phyloP scores from a whole-genome alignment of 2,113 vertebrate genomes.

The Carollia perspicillata region DNA sequence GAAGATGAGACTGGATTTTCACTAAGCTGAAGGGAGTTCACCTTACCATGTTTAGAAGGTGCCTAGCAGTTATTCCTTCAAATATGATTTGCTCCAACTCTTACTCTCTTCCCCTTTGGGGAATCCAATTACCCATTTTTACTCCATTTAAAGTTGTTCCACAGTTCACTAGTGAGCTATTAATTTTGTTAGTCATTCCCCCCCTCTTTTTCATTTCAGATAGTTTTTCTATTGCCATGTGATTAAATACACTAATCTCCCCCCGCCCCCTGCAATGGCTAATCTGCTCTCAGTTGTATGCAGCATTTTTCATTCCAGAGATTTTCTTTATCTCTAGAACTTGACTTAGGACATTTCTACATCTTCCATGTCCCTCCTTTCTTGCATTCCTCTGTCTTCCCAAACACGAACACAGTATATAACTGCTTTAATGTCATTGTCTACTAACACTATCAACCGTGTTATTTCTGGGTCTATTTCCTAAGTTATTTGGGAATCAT shows the following conservation, averaged over 20 bases:
- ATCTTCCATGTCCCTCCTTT: not conserved
- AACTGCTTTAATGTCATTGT: not conserved
- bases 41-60: not conserved
- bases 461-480: not conserved
- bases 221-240: not conserved
- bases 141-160: not conserved
- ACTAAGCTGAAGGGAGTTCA: not conserved
- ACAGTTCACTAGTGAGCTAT: not conserved
- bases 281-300: not conserved
- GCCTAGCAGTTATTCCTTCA: not conserved
- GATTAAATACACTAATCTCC: not conserved
- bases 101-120: not conserved
- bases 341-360: not conserved
- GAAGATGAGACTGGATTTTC: not conserved
- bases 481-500: not conserved
- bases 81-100: not conserved
- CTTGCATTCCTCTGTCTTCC: not conserved
- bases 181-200: not conserved
- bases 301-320: not conserved
- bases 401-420: not conserved
- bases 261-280: not conserved
- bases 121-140: not conserved
- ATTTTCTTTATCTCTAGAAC: not conserved
- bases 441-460: not conserved
- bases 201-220: not conserved